Conservation (phyloP, 2,888 invertebrate genomes). For the Diloba caeruleocephala region DNA sequence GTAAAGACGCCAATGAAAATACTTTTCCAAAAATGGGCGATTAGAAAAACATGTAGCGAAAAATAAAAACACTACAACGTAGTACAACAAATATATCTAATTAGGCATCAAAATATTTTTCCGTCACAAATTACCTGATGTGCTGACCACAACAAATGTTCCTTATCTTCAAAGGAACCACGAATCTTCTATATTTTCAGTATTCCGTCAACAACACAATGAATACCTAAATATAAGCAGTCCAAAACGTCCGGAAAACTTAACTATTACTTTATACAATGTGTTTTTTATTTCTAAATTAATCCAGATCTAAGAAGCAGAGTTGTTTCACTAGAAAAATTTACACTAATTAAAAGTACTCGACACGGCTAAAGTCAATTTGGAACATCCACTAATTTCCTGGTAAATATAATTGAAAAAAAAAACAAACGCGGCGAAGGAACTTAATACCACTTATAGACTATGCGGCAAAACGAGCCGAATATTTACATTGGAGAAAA, state of each 20-base stretch:
- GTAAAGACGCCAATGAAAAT: conserved; percentile 17
- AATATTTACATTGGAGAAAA: conserved; percentile 89
- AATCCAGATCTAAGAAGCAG: conserved; percentile 65
- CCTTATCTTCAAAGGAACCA: conserved; percentile 40
- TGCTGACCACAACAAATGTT: conserved; percentile 32
- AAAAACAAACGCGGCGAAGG: conserved; percentile 76
- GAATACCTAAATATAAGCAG: conserved; percentile 58
- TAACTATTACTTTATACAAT: conserved; percentile 58
- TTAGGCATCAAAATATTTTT: conserved; percentile 20
- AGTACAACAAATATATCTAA: conserved; percentile 1
- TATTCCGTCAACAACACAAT: conserved; percentile 66
- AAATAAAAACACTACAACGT: conserved; percentile 1
- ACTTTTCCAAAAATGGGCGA: conserved; percentile 13
- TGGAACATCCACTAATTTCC: conserved; percentile 70
- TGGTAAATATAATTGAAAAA: conserved; percentile 63
- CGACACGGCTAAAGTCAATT: conserved; percentile 69
- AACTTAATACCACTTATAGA: conserved; percentile 88
- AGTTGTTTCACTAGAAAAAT: conserved; percentile 71
- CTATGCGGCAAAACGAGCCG: conserved; percentile 87
- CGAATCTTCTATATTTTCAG: conserved; percentile 39
- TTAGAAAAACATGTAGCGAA: conserved; percentile 15
- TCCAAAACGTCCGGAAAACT: conserved; percentile 63
- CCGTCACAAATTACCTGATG: conserved; percentile 47
- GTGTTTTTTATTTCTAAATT: conserved; percentile 50
- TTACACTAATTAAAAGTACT: conserved; percentile 69